Evolutionary conservation across 2,113 vertebrate genomes (phyloP), one percentile per base, ranked within the genome.

Genomic region (Paralichthys olivaceus): DNA sequence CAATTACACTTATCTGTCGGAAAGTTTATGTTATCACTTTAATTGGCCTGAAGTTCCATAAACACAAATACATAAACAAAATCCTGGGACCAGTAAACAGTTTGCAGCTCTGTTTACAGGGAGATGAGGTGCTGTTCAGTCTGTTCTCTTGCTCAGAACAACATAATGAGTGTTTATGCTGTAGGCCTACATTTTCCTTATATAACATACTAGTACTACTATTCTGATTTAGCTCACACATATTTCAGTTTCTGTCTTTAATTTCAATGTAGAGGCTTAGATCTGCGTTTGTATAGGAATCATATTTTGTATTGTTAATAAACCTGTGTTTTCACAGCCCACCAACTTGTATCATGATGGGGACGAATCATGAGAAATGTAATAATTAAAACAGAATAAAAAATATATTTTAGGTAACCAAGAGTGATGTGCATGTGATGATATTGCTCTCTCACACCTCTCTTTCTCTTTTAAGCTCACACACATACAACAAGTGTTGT

Each of bases 1-100:
- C 63, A 85, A 76, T 88, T 83, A 80, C 1, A 62, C 34, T 61
- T 78, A 88, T 88, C 86, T 85, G 68, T 43, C 60, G 34, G 45
- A 81, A 79, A 75, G 49, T 69, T 70, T 1, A 14, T 58, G 32
- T 13, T 69, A 69, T 71, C 51, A 14, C 59, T 47, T 13, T 40
- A 62, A 81, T 57, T 72, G 61, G 45, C n/a, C 13, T 5, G 6
- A 61, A 56, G 43, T 59, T 17, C 53, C 45, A 71, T 61, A 84
- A 82, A 89, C 70, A 81, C 23, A 75, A 23, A 28, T 29, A 28
- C 55, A 62, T 63, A 81, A 82, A 83, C 67, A 80, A 72, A 23
- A 29, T 28, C 15, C 2, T 51, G 61, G 55, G 53, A 73, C 25
- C 20, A 29, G 66, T 82, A 74, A 82, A 89, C 81, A 87, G 64